Evolutionary conservation across 2,888 invertebrate genomes (phyloP).

Genomic region (Capitulum mitella): DNA sequence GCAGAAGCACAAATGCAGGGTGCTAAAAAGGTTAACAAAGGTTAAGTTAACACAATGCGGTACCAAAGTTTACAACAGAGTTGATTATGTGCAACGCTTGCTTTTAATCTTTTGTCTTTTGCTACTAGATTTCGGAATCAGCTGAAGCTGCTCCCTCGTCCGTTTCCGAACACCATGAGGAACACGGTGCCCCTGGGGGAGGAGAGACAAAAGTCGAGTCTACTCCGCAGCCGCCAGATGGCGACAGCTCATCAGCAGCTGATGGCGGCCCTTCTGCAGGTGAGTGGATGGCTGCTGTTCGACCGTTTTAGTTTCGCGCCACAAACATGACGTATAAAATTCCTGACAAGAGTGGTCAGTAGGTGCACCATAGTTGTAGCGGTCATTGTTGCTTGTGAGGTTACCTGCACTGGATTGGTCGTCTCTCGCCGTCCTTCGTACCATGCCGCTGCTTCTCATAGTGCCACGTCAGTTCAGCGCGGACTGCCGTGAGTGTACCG

Average conservation of each 20-base stretch:
- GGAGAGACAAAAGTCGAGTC: not conserved
- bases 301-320: too few species aligned
- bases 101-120: not conserved
- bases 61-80: not conserved
- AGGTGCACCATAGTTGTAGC: not conserved
- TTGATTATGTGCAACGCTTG: too few species aligned
- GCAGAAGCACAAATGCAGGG: too few species aligned
- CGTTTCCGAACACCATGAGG: not conserved
- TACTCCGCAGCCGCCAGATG: not conserved
- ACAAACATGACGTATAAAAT: too few species aligned
- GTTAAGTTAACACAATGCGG: not conserved
- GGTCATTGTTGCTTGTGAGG: not conserved
- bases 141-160: not conserved
- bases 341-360: not conserved
- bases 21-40: not conserved
- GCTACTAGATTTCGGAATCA: not conserved
- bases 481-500: not conserved
- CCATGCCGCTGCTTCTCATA: not conserved
- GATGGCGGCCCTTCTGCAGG: not conserved
- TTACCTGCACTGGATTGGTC: too few species aligned
- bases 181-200: not conserved
- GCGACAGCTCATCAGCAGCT: not conserved
- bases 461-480: not conserved
- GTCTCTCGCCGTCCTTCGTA: too few species aligned
- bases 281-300: too few species aligned